Evolutionary conservation across 2,113 vertebrate species (phyloP).

Genomic region (Phoxinus phoxinus): DNA sequence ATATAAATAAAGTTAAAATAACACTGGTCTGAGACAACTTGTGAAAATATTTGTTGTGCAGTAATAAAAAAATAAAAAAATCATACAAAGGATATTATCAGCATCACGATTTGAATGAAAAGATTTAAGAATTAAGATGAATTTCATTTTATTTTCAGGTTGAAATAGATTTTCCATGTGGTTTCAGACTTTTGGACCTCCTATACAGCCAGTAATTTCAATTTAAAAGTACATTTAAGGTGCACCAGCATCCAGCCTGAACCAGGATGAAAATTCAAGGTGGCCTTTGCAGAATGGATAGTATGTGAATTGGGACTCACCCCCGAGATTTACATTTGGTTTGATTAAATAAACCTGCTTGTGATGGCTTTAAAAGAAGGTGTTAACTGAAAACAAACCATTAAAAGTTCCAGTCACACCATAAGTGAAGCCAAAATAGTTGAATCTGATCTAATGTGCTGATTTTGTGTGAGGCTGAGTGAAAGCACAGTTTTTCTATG

Average conservation of each 20-base stretch:
- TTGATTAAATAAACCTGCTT: conserved; percentile 1
- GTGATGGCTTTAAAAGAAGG: not conserved
- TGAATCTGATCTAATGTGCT: conserved; percentile 47
- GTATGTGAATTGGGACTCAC: not conserved
- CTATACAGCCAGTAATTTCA: not conserved
- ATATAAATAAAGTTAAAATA: not conserved
- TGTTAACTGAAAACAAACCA: not conserved
- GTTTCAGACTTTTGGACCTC: not conserved
- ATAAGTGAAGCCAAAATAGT: conserved; percentile 34
- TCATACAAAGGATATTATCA: not conserved
- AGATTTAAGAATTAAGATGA: not conserved
- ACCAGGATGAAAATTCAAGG: not conserved
- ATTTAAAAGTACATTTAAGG: not conserved
- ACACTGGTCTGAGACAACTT: not conserved
- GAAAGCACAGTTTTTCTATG: conserved; percentile 26
- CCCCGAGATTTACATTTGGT: not conserved
- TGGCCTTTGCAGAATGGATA: not conserved
- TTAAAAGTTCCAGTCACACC: conserved; percentile 9
- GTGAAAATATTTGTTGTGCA: not conserved
- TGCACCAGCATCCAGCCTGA: not conserved
- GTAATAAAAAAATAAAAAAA: too few relatives aligned
- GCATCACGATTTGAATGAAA: not conserved
- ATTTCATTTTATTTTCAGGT: not conserved
- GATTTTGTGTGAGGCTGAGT: conserved; percentile 11
- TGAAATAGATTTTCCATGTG: not conserved